Base-by-base conservation (phyloP, 2,797 vertebrate species). In the Gymnothorax javanicus region DNA sequence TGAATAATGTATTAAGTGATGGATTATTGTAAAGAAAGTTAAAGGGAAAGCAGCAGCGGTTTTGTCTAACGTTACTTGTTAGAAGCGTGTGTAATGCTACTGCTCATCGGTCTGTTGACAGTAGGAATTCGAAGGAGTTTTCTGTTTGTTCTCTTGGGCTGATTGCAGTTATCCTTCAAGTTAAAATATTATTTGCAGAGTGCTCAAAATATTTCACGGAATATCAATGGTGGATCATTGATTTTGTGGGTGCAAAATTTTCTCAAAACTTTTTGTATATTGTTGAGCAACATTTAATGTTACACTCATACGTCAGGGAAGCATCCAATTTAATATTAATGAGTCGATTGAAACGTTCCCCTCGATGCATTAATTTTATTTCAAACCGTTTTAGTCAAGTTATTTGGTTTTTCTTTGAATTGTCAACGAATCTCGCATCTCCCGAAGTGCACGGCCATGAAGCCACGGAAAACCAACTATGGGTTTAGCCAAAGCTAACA, bases 251-350 rank as follows among this genome's bases (percentile, higher is more conserved):
- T 2, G 2, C 33, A 43, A 43, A 43, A 43, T 43, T 2, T 43
- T 43, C 33, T 43, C 33, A 43, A 43, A 43, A 2, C 1, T 43
- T 43, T 43, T 43, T 43, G 33, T 43, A 43, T 43, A 43, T 43
- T 43, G 33, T 43, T 43, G 33, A 43, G 33, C 33, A 43, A 43
- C 33, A 43, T 43, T 43, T 43, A 43, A 43, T 1, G 33, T 43
- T 43, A 43, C 33, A 43, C 33, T 43, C 33, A 43, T 43, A 43
- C 33, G 33, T 43, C 1, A 43, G 33, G 33, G 33, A 59, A 4
- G 84, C 4, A 7, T 52, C 59, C n/a, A 33, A 50, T 85, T 67
- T 84, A 75, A 64, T 87, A 11, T 85, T 69, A 84, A 83, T 69
- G 77, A 75, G 43, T 50, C 1, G 54, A 69, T 87, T 83, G 54